Percentiles rank a stretch among this genome's conserved stretches.
phyloP scores from a whole-genome alignment of 2,888 invertebrate genomes.

The Zaprionus lineosus region DNA sequence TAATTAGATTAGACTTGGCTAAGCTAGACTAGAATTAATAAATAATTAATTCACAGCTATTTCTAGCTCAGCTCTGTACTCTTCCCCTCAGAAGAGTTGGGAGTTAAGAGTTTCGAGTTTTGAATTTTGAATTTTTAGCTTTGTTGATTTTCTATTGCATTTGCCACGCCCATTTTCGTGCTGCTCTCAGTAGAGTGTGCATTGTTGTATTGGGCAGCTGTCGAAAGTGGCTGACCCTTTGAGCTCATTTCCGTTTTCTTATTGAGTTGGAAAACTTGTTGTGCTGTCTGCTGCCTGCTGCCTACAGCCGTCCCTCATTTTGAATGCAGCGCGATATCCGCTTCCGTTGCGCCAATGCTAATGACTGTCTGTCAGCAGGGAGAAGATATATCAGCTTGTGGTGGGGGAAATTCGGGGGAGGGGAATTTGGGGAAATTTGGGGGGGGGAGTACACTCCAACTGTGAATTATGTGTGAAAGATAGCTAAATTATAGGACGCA shows the following conservation, averaged over 20 bases:
- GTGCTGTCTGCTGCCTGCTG: constrained; percentile 27
- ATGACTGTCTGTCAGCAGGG: constrained; percentile 30
- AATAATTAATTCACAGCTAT: no score
- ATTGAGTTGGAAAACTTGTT: constrained; percentile 48
- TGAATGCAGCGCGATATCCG: constrained; percentile 64
- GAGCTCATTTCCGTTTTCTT: constrained; percentile 30
- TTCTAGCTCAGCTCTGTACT: no score
- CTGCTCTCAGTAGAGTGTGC: background rate
- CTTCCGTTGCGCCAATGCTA: constrained; percentile 53
- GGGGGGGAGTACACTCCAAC: background rate
- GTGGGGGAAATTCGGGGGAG: no score
- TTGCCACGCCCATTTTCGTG: constrained; percentile 1
- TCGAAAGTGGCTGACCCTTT: constrained; percentile 17
- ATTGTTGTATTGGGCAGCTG: constrained; percentile 16
- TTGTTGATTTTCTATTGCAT: background rate
- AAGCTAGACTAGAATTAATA: no score
- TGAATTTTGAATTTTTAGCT: background rate
- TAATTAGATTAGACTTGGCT: no score
- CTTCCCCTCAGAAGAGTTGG: no score
- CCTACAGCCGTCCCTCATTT: constrained; percentile 49
- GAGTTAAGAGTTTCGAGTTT: no score
- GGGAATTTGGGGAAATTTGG: no score
- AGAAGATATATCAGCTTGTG: background rate
- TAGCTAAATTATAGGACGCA: constrained; percentile 70
- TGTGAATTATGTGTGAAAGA: constrained; percentile 71